Evolutionary conservation across 2,888 invertebrate genomes (phyloP).

Genomic region (Euphydryas editha): DNA sequence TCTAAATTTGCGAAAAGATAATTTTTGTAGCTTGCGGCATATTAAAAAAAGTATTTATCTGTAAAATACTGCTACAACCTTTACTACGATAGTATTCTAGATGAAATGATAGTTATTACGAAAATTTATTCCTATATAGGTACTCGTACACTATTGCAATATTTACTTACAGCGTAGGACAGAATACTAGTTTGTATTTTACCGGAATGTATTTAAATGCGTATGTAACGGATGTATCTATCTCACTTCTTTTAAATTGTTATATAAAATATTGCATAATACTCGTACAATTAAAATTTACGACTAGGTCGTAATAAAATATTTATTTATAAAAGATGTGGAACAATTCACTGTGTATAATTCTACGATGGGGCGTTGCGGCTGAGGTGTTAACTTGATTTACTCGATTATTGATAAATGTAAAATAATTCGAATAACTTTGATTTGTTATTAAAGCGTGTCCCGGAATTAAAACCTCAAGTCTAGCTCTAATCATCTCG

Average conservation of each 20-base stretch:
- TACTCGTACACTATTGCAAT: background rate
- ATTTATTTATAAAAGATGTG: background rate
- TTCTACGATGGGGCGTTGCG: too few relatives aligned
- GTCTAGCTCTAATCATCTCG: too few relatives aligned
- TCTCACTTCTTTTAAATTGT: background rate
- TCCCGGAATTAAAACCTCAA: too few relatives aligned
- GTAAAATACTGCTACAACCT: constrained; percentile 25
- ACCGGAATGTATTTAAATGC: background rate
- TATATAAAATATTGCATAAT: background rate
- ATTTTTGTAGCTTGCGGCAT: constrained; percentile 45
- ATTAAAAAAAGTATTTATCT: constrained; percentile 21
- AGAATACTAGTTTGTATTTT: background rate
- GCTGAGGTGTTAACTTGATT: too few relatives aligned
- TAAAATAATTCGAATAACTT: too few relatives aligned
- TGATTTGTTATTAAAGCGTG: too few relatives aligned
- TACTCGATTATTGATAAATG: too few relatives aligned
- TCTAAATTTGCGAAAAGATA: constrained; percentile 72
- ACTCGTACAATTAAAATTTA: background rate
- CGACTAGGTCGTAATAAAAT: background rate
- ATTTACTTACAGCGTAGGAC: too few relatives aligned
- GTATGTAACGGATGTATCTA: background rate
- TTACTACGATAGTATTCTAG: background rate
- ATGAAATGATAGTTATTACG: background rate
- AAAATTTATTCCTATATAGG: too few relatives aligned
- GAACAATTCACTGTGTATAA: background rate